Evolutionary conservation across 1,140 invertebrate species (phyloP).

Genomic region (Hydropsyche tenuis): DNA sequence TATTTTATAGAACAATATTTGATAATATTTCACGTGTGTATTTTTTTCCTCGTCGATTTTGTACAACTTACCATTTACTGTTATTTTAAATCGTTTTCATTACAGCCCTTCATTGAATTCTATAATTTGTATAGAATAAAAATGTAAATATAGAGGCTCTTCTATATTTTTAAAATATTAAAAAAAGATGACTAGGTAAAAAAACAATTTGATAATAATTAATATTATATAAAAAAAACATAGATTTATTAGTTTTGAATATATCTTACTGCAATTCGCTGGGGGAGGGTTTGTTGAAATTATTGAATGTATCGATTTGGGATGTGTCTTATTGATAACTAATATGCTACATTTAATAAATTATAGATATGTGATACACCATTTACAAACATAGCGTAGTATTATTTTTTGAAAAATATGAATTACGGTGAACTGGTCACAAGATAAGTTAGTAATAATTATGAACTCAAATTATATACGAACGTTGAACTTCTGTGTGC

Average conservation of each 20-base stretch:
- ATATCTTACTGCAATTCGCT: neutral
- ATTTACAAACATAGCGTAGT: neutral
- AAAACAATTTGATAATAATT: too few species aligned
- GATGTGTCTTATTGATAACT: neutral
- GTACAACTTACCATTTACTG: too few species aligned
- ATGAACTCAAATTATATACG: neutral
- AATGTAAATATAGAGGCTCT: neutral
- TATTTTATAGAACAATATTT: too few species aligned
- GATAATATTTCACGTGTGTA: too few species aligned
- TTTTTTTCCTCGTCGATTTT: too few species aligned
- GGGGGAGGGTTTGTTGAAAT: slow-evolving; percentile 5
- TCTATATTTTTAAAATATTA: neutral
- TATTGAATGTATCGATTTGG: slow-evolving; percentile 1
- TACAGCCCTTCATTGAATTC: neutral
- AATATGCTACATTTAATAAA: slow-evolving; percentile 10
- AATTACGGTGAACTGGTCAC: slow-evolving; percentile 6
- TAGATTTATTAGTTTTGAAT: too few species aligned
- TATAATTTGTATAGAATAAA: neutral
- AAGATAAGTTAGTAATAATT: slow-evolving; percentile 17
- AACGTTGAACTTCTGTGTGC: slow-evolving; percentile 16
- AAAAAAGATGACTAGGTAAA: neutral
- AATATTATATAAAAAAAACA: too few species aligned
- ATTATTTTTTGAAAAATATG: slow-evolving; percentile 21
- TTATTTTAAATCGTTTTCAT: neutral
- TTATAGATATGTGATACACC: slow-evolving; percentile 19